Evolutionary conservation across 2,797 vertebrate genomes (phyloP).

Genomic region (Anomalospiza imberbis): DNA sequence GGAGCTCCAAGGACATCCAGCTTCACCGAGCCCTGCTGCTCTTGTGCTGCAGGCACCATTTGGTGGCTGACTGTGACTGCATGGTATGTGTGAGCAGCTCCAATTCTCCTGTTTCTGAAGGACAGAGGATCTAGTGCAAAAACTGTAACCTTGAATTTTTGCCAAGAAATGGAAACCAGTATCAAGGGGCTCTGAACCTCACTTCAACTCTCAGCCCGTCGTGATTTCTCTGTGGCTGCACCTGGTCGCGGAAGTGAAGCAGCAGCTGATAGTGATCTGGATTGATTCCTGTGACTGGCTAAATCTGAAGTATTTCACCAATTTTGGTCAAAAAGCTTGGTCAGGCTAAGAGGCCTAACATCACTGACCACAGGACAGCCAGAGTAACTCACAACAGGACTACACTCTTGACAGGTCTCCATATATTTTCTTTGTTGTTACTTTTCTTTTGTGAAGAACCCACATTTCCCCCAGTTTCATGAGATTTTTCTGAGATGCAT

Average conservation of each 20-base stretch:
- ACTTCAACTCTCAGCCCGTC: neutral
- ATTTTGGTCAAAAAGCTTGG: neutral
- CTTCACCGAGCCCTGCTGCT: neutral
- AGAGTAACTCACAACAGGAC: neutral
- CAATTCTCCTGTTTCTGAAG: neutral
- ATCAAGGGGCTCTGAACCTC: neutral
- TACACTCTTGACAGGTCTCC: neutral
- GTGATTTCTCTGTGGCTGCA: neutral
- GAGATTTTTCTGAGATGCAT: neutral
- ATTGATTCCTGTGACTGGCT: neutral
- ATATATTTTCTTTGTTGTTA: neutral
- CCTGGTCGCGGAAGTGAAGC: neutral
- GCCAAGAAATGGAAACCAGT: neutral
- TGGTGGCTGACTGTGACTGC: fast-evolving
- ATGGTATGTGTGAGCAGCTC: neutral
- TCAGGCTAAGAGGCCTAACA: neutral
- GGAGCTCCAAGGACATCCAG: neutral
- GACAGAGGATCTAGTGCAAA: neutral
- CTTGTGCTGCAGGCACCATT: neutral
- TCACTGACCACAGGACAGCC: too few species aligned
- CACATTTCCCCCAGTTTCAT: neutral
- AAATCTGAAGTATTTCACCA: neutral
- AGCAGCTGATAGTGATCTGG: neutral
- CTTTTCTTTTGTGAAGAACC: neutral
- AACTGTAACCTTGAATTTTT: neutral